Conservation (phyloP, 2,888 invertebrate genomes). For the Dryomyza anilis region DNA sequence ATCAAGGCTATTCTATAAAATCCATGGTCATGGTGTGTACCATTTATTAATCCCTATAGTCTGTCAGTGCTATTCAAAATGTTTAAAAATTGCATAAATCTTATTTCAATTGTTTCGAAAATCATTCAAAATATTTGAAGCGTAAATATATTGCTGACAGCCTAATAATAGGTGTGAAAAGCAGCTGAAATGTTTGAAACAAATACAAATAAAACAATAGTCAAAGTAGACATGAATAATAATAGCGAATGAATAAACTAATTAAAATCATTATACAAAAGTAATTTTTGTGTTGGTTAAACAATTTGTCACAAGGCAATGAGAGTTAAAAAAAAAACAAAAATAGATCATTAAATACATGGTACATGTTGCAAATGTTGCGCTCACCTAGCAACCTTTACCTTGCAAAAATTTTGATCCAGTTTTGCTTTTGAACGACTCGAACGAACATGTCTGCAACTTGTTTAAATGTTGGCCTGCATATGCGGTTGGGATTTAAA, state of each 20-base stretch:
- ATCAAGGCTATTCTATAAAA: no score
- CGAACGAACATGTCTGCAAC: background rate
- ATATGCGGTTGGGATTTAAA: background rate
- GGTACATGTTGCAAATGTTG: no score
- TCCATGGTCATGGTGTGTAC: no score
- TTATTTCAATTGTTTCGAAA: no score
- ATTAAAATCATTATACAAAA: background rate
- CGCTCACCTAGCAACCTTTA: conserved; percentile 13
- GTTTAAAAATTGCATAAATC: no score
- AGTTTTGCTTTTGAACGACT: background rate
- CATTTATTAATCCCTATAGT: no score
- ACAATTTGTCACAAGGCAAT: no score
- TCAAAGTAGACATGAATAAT: background rate
- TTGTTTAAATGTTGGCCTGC: background rate
- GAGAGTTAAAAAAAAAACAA: background rate
- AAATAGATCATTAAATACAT: background rate
- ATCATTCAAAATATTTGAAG: conserved; percentile 2
- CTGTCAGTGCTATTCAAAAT: no score
- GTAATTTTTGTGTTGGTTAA: background rate
- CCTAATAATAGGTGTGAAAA: no score
- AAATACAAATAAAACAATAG: background rate
- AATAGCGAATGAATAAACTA: background rate
- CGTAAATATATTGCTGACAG: background rate
- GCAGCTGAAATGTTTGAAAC: background rate
- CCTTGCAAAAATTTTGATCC: conserved; percentile 3